Base-by-base conservation (phyloP, 2,888 invertebrate species). In the Ectemnius lituratus region DNA sequence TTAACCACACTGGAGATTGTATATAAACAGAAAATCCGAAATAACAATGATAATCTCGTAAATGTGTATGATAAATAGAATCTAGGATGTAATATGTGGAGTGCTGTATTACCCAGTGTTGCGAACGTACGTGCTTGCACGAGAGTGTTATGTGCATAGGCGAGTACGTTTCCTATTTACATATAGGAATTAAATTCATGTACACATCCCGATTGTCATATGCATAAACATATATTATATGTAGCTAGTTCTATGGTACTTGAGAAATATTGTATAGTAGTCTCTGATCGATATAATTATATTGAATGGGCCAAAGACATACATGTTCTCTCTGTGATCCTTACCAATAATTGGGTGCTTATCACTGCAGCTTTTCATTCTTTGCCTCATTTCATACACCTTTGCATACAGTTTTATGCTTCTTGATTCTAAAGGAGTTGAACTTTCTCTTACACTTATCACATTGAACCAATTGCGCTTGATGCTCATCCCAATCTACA, bases 231-330 rank as follows among this genome's bases (percentile, higher is more conserved):
- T 56, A 81, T 81, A 83, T 80, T 84, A 73, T 82, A 82, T 76
- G 79, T 87, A 87, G 74, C 76, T 85, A 84, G 78, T 75, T 73
- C 75, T 79, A 83, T 78, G 79, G 74, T 83, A 86, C 73, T 80
- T 76, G 77, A 79, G 83, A 80, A 79, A 83, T 75, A 86, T 84
- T 87, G 86, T 87, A 87, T 87, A 87, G 81, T 86, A 84, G 83
- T 84, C 80, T 82, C 79, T 84, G 80, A 82, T 85, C 81, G 80
- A 81, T 85, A 86, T 76, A 82, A 86, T 86, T 84, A 84, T 84
- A 87, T 85, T 87, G 80, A 84, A 86, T 87, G 85, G 85, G 82
- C 79, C 83, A 84, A 86, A 86, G 76, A 74, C 18, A 66, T 67
- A 68, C 66, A 64, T 59, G 76, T 18, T 74, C 73, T 70, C 59